Base-by-base conservation (phyloP, 2,888 invertebrate species). In the Gibbula magus region DNA sequence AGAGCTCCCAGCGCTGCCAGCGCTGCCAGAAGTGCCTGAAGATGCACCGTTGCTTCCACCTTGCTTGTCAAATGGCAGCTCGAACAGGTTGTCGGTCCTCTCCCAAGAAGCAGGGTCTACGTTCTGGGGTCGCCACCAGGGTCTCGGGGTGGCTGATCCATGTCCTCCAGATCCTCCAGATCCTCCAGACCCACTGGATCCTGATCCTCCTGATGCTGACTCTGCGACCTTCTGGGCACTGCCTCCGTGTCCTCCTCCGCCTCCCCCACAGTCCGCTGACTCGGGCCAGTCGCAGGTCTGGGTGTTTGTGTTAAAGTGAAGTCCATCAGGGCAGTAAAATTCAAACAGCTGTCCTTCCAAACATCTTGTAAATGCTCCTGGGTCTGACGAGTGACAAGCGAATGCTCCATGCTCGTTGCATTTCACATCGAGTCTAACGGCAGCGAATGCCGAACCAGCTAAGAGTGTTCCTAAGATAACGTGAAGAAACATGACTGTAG, bases 201-300 rank as follows among this genome's bases (percentile, higher is more conserved):
- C 20, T 16, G 56, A 54, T 77, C 29, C 45, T n/a, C 39, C 61
- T 13, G 77, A 77, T 18, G 75, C 75, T 13, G 75, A 20, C 54
- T 75, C 54, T 22, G 51, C 45, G 18, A 77, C 18, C 22, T 39
- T 45, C 51, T 56, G 18, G 10, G 39, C 35, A 10, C 35, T 13
- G 22, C 32, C 32, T 1, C 22, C 18, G n/a, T 32, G 13, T 67
- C 67, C 70, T 4, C 79, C 56, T n/a, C 32, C 2, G 18, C 54
- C 54, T 13, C 80, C 16, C 0, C 79, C 83, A 45, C 87, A 87
- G 80, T 86, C 81, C 2, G 85, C 86, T 18, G 82, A 79, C 22
- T 80, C 39, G 0, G 88, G 87, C 87, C 87, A 88, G 82, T 87
- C 88, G 77, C 88, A 88, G 45, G 78, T 86, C 67, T 86, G 85